Evolutionary conservation across 2,888 invertebrate species (phyloP), one percentile per base, ranked within the genome.

Genomic region (Atrina japonica): DNA sequence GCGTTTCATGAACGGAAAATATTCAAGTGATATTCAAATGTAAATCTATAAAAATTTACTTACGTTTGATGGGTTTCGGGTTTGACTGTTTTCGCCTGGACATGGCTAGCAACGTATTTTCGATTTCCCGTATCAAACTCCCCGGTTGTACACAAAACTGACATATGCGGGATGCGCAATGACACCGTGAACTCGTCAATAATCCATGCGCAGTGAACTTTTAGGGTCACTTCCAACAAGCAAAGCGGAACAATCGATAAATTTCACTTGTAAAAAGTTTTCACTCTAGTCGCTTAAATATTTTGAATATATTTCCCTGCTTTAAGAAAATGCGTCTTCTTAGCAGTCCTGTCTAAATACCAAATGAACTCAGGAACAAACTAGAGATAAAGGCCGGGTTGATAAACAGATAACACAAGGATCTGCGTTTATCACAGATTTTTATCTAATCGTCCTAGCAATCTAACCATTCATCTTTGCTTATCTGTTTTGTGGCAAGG

Each of bases 31-130:
- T 53, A 43, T 52, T 52, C n/a, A 40, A 43, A 25, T 6, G 30
- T 9, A 25, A 7, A 45, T 25, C 3, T 11, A 21, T 23, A 18
- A 45, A 55, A 61, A 40, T 5, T 18, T 85, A 94, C 95, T 94
- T 92, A 97, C 97, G 95, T 96, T 97, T 97, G 89, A 96, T 93
- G 91, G 97, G 96, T 92, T 97, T 97, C 87, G 97, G 97, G 93
- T 97, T 96, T 93, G 96, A 96, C 93, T 97, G 97, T 93, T 97
- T 97, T 93, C 97, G 94, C 92, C 97, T 95, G 91, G 97, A 97
- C 96, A 97, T 97, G 65, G 70, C 78, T 50, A 45, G 55, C 59
- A 55, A 45, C 23, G 41, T 41, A 69, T 56, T 66, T 45, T 55
- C 53, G 23, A 63, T 65, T 63, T 40, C 58, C 63, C 59, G 59